phyloP scores from a whole-genome alignment of 37 sponge, comb jelly and placozoan species.

The Chondrilla cf. caribensis region DNA sequence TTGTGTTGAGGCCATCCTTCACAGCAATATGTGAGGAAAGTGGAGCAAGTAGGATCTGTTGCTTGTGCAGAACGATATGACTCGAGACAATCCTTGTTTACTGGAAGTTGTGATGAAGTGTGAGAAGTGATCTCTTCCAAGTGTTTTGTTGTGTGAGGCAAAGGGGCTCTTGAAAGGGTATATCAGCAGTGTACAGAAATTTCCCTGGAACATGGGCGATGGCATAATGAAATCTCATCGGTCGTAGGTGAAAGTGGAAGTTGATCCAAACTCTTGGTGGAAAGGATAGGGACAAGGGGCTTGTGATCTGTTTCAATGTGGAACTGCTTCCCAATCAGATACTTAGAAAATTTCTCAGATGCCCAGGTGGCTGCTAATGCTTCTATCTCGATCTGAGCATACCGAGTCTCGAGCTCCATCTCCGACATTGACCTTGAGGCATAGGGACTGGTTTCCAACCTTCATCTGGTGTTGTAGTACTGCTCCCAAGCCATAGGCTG shows the following conservation, averaged over 20 bases:
- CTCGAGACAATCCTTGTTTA: not conserved
- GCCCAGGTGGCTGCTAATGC: conserved; percentile 23
- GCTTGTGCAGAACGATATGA: conserved; percentile 15
- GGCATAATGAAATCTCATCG: conserved; percentile 23
- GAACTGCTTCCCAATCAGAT: conserved; percentile 30
- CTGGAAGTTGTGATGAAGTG: not conserved
- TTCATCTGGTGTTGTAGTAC: conserved; percentile 17
- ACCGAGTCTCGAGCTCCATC: conserved; percentile 3
- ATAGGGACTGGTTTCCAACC: conserved; percentile 13
- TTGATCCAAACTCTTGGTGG: conserved; percentile 15
- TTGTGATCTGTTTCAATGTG: conserved; percentile 52
- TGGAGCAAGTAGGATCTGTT: not conserved
- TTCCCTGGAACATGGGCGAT: conserved; percentile 49
- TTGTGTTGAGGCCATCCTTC: not conserved
- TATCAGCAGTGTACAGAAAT: conserved; percentile 38
- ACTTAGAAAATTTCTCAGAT: conserved; percentile 22
- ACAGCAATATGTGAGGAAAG: conserved; percentile 3
- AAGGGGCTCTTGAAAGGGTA: conserved; percentile 28
- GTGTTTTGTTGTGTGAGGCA: not conserved
- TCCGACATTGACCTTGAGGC: conserved; percentile 11
- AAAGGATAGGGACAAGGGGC: conserved; percentile 46
- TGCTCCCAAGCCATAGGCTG: conserved; percentile 35
- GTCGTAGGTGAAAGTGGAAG: conserved; percentile 42
- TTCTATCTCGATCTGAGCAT: conserved; percentile 22
- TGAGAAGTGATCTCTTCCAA: not conserved